A percentile compares a stretch with the other conserved stretches of the same genome.
Evolutionary conservation across 2,888 invertebrate species (phyloP).

Genomic region (Dichetophora obliterata): DNA sequence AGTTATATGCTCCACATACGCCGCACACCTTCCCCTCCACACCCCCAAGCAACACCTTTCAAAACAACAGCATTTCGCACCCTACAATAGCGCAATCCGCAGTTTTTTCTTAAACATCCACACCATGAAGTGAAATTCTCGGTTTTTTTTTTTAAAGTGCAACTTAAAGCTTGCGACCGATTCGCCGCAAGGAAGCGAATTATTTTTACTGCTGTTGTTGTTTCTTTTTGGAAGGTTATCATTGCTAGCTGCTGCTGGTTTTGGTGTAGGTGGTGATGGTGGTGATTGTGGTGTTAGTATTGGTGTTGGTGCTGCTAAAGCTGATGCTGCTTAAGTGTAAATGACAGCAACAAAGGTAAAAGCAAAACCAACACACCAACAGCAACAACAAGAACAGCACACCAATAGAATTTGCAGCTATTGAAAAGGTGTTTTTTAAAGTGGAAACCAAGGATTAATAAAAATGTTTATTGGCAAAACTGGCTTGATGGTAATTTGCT

Average conservation of each 20-base stretch:
- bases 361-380: background rate
- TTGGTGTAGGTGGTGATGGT: background rate
- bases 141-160: slow-evolving; percentile 4
- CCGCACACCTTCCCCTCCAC: background rate
- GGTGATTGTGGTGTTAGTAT: no score
- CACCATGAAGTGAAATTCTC: background rate
- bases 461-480: slow-evolving; percentile 9
- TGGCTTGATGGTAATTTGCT: background rate
- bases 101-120: background rate
- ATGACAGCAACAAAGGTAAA: slow-evolving; percentile 5
- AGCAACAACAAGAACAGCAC: background rate
- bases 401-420: slow-evolving; percentile 4
- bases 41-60: background rate
- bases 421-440: slow-evolving; percentile 28
- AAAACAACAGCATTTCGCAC: background rate
- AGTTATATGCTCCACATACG: background rate
- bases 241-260: background rate
- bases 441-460: slow-evolving; percentile 30
- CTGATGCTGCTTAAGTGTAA: background rate
- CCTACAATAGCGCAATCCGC: background rate
- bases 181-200: background rate
- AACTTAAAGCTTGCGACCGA: background rate
- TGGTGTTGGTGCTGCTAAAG: no score
- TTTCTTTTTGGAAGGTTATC: no score
- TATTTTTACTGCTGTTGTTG: background rate